Conservation (phyloP, 2,113 vertebrate species). For the Galemys pyrenaicus region DNA sequence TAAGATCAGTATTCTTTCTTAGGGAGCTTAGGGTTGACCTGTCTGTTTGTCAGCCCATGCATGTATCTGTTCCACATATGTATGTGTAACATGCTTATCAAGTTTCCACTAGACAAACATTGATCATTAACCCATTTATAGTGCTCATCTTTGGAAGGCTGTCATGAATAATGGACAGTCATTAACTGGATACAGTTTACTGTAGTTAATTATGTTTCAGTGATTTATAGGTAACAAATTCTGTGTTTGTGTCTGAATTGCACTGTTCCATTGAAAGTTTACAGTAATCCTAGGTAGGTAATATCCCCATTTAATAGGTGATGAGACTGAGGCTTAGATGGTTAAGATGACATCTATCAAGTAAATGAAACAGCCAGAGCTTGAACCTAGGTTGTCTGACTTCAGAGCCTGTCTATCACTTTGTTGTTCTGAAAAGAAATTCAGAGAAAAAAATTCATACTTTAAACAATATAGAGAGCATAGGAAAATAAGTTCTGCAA, state of each 20-base stretch:
- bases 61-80: background rate
- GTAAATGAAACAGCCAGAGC: background rate
- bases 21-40: background rate
- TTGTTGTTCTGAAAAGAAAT: background rate
- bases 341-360: background rate
- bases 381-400: background rate
- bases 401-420: background rate
- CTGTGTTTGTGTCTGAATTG: background rate
- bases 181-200: background rate
- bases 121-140: background rate
- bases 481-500: background rate
- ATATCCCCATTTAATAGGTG: background rate
- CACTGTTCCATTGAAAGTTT: background rate
- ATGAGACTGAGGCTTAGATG: background rate
- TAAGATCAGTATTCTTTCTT: background rate
- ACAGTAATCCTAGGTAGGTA: background rate
- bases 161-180: background rate
- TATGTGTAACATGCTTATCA: background rate
- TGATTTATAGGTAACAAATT: background rate
- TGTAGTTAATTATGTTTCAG: accelerated
- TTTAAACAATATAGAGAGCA: background rate
- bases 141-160: background rate
- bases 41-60: accelerated
- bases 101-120: background rate
- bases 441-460: background rate